Conservation (phyloP, 2,888 invertebrate species). For the Cistogaster globosa region DNA sequence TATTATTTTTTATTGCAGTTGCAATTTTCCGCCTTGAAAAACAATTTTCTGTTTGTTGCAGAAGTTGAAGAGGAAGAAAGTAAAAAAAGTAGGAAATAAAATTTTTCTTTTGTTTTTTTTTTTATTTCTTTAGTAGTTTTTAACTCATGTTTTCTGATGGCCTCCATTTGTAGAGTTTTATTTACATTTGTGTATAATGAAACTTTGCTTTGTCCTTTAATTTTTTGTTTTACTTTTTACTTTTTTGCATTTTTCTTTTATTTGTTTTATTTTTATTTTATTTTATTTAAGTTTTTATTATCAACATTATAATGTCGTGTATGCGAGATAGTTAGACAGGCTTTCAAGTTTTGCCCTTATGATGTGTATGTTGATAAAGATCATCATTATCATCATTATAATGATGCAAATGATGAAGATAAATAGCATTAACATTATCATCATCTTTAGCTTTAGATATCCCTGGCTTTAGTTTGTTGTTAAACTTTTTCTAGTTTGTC, state of each 20-base stretch:
- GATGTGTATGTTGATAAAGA: constrained; percentile 33
- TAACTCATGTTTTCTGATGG: constrained; percentile 46
- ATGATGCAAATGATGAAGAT: constrained; percentile 11
- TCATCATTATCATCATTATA: constrained; percentile 20
- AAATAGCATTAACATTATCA: constrained; percentile 40
- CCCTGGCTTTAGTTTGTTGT: constrained; percentile 39
- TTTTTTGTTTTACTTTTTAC: not conserved
- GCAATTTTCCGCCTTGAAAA: constrained; percentile 8
- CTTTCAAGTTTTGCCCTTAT: constrained; percentile 62
- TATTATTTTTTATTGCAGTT: constrained; percentile 40
- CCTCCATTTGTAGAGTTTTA: constrained; percentile 58
- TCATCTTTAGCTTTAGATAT: constrained; percentile 32
- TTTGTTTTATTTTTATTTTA: constrained; percentile 30
- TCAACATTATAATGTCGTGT: constrained; percentile 67
- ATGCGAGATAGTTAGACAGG: constrained; percentile 66
- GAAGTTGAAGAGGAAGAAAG: not conserved
- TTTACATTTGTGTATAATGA: constrained; percentile 58
- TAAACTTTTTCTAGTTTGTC: constrained; percentile 35
- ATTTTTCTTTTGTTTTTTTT: constrained; percentile 43
- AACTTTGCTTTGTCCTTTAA: constrained; percentile 44
- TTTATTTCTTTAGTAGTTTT: constrained; percentile 2
- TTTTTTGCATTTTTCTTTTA: constrained; percentile 6
- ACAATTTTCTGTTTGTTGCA: constrained; percentile 10
- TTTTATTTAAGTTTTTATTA: constrained; percentile 61
- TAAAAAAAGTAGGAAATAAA: constrained; percentile 44